Evolutionary conservation across 2,113 vertebrate genomes (phyloP), one percentile per base, ranked within the genome.

Genomic region (Brachypodius melanocephalos): DNA sequence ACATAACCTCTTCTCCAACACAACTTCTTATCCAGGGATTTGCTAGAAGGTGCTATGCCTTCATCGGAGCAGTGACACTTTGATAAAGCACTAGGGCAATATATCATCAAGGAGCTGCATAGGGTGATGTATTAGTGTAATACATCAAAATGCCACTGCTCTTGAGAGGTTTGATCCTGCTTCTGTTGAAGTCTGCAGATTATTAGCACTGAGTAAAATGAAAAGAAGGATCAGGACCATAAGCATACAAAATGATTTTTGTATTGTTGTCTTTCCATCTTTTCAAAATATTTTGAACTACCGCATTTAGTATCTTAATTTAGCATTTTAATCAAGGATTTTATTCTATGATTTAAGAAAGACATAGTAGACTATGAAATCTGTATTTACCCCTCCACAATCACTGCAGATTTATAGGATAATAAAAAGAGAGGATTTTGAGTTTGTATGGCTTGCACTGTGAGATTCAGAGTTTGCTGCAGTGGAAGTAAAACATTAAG

Each of bases 121-220:
- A 48, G 62, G 73, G 69, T 97, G 94, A 97, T 95, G 81, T 92
- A 97, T 96, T 94, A 72, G 76, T 89, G 46, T 26, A 95, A 96
- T 97, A 94, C 51, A 97, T 97, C 96, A 97, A 96, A 95, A 74
- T 89, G 93, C 71, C 94, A 96, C 77, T 59, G 49, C 38, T 80
- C 67, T n/a, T 73, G 71, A 94, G 73, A 78, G 61, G 72, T 69
- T 90, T 93, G 79, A 90, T 96, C 34, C 83, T 69, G 66, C 25
- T 88, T 43, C 66, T 79, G 20, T 58, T 61, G 46, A 85, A 92
- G 13, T 40, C 42, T 87, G 48, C 52, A 77, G 58, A 83, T 88
- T 78, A 88, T 79, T 82, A 90, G 10, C 51, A 76, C 25, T 48
- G 40, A 82, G 25, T 80, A 76, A 86, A 90, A 84, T 52, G 11